Base-by-base conservation (phyloP, 1,140 invertebrate genomes). In the Papilio dardanus region DNA sequence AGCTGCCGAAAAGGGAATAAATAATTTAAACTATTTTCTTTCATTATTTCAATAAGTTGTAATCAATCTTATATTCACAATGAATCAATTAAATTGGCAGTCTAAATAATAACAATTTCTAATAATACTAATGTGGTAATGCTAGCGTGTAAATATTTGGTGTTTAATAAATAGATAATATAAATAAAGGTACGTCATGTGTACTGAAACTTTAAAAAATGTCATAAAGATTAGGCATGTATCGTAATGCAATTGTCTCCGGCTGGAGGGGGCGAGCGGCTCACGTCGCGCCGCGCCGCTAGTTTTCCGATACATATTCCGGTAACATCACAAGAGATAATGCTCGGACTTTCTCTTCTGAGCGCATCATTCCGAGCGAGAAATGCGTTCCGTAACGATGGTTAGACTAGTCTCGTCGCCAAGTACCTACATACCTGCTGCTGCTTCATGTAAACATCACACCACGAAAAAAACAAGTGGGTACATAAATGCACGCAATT, bases 261-360 rank as follows among this genome's bases (percentile, higher is more conserved):
- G 14, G 10, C 54, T 58, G 10, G 4, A 58, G 16, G 3, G 21
- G 14, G 10, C 21, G 8, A 24, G 54, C 31, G 62, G 30, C 62
- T 66, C 0, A 2, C 16, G 16, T 68, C 33, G 14, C 33, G 21
- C n/a, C 40, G 3, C 14, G 33, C 12, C 33, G 33, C 19, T 19
- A 40, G 19, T 68, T 68, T 68, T 40, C 66, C 66, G 66, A 37
- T 68, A 35, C 66, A 19, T 37, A 40, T 68, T 68, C 66, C 19
- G 19, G 31, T 68, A 37, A 40, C 66, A 68, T 68, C 19, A 37
- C 66, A 40, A 40, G 19, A 68, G 66, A 68, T 35, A 68, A 33
- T 40, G 10, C 19, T 5, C 33, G 33, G 35, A 2, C 33, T 68
- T 68, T 40, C 33, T 40, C 33, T 68, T 1, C 12, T 6, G 6